A percentile compares a stretch with the other conserved stretches of the same genome.
These are phyloP conservation scores for Muraenolepis orangiensis DNA, from an alignment of 2,797 vertebrate genomes.

Conservation along the genomic window DNA sequence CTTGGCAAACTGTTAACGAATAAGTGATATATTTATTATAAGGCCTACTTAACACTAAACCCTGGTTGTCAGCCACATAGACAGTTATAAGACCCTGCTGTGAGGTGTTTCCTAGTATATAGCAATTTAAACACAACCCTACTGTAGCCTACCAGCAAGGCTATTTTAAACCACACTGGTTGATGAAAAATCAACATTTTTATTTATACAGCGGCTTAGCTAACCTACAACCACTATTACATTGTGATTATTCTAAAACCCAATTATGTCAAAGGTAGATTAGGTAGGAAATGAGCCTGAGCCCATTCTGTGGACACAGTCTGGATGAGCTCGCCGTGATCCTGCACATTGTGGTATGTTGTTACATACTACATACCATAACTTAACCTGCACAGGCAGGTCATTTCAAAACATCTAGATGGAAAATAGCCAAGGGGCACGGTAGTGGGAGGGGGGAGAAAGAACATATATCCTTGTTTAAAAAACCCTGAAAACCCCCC, in stretches of 20 bases:
- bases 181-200: not conserved
- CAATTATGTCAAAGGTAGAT: not conserved
- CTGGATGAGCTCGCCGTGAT: not conserved
- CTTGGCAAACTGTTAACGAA: no score
- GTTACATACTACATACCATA: no score
- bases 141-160: not conserved
- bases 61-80: no score
- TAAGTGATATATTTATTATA: no score
- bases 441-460: not conserved
- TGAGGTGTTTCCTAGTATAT: not conserved
- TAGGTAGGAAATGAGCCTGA: not conserved
- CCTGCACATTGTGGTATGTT: not conserved
- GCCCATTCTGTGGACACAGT: not conserved
- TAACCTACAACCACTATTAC: not conserved
- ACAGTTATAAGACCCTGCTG: not conserved
- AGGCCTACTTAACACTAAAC: no score
- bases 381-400: not conserved
- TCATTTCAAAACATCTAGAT: not conserved
- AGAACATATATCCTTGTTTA: no score
- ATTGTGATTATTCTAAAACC: not conserved
- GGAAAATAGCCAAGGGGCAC: not conserved
- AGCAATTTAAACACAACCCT: not conserved
- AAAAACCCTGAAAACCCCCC: not conserved
- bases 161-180: not conserved
- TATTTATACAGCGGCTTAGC: not conserved